Evolutionary conservation across 2,113 vertebrate species (phyloP).

Genomic region (Echinops telfairi): DNA sequence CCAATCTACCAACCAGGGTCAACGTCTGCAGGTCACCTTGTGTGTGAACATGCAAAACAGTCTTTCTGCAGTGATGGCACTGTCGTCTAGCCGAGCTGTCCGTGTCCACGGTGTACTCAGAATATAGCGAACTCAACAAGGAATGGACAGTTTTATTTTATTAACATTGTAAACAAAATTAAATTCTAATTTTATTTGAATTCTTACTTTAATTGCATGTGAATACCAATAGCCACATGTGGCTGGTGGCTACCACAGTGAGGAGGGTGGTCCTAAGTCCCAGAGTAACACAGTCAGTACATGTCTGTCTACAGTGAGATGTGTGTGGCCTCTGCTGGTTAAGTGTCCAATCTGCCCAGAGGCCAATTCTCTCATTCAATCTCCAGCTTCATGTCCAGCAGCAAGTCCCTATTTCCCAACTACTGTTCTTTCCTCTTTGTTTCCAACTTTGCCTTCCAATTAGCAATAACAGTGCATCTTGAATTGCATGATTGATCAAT

Average conservation of each 20-base stretch:
- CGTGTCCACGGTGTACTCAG: neutral
- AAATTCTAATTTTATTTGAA: neutral
- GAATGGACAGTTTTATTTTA: neutral
- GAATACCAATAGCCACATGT: neutral
- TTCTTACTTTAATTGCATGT: neutral
- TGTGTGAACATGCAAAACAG: fast-evolving
- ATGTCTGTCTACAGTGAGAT: neutral
- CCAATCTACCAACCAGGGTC: neutral
- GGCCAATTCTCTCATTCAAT: neutral
- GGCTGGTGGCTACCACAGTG: neutral
- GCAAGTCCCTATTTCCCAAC: too few species aligned
- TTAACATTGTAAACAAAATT: too few species aligned
- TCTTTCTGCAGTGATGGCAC: too few species aligned
- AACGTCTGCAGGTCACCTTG: too few species aligned
- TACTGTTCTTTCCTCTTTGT: too few species aligned
- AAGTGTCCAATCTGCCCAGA: neutral
- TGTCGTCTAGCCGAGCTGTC: neutral
- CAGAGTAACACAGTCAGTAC: neutral
- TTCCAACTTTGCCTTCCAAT: too few species aligned
- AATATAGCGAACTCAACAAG: neutral
- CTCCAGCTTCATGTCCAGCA: too few species aligned
- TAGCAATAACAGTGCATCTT: too few species aligned
- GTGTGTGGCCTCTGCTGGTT: neutral
- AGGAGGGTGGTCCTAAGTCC: neutral
- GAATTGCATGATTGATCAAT: too few species aligned